phyloP scores from a whole-genome alignment of 2,888 invertebrate genomes.

The Apodemia mormo region DNA sequence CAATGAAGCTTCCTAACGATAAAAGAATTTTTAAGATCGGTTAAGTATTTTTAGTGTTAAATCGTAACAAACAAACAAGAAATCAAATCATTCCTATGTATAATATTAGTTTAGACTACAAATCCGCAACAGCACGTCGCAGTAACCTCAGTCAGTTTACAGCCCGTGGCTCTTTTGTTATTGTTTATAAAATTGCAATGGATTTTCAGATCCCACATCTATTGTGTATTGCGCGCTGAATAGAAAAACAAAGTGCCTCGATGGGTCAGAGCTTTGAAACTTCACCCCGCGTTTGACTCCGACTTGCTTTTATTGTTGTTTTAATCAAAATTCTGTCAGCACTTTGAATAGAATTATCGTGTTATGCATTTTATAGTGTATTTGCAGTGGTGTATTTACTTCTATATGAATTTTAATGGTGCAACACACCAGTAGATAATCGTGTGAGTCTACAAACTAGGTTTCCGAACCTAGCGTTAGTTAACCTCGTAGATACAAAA shows the following conservation, averaged over 20 bases:
- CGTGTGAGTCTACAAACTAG: no score
- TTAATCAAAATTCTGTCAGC: constrained; percentile 26
- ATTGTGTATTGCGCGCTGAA: constrained; percentile 32
- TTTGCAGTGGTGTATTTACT: background rate
- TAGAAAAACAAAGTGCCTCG: constrained; percentile 29
- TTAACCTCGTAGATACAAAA: no score
- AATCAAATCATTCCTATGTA: no score
- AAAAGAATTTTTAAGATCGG: no score
- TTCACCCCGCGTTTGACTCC: constrained; percentile 24
- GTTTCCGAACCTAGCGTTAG: no score
- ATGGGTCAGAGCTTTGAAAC: constrained; percentile 26
- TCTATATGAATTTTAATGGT: no score
- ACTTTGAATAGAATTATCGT: constrained; percentile 20
- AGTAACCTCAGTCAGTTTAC: background rate
- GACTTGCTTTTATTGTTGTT: constrained; percentile 26
- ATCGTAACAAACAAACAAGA: no score
- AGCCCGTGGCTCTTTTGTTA: constrained; percentile 23
- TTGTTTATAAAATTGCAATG: constrained; percentile 32
- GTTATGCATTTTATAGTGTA: constrained; percentile 4
- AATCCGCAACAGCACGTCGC: background rate
- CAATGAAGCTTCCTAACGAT: no score
- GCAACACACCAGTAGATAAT: no score
- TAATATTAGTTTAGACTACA: background rate
- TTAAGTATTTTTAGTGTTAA: no score
- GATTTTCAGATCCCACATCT: constrained; percentile 32